Percentiles rank a stretch among this genome's conserved stretches.
phyloP scores from a whole-genome alignment of 2,113 vertebrate species.

The Lampris incognitus region DNA sequence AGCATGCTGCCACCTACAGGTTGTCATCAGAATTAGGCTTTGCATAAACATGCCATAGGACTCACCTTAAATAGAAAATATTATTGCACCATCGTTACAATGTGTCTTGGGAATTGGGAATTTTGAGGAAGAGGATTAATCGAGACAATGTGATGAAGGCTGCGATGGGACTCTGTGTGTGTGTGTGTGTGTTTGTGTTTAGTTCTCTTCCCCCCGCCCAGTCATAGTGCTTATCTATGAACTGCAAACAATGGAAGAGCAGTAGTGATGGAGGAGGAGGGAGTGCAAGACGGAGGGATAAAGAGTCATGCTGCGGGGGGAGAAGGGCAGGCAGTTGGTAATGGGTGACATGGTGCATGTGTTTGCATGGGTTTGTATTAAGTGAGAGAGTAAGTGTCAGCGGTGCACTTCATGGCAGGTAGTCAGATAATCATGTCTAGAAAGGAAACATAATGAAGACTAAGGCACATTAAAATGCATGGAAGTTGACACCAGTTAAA shows the following conservation, averaged over 20 bases:
- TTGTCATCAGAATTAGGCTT: background rate
- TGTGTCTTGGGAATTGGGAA: no score
- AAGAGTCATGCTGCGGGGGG: slow-evolving; percentile 79
- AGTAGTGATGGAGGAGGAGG: slow-evolving; percentile 58
- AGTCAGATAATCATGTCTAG: slow-evolving; percentile 62
- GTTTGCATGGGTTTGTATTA: slow-evolving; percentile 12
- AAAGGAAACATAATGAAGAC: slow-evolving; percentile 54
- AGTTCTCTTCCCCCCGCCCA: slow-evolving; percentile 64
- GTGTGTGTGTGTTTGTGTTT: slow-evolving; percentile 1
- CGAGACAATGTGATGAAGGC: no score
- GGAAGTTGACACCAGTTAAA: slow-evolving; percentile 24
- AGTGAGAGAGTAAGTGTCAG: background rate
- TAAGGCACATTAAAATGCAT: slow-evolving; percentile 22
- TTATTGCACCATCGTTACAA: no score
- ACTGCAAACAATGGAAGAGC: slow-evolving; percentile 61
- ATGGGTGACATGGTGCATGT: slow-evolving; percentile 24
- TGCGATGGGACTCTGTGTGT: background rate
- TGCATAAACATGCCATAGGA: background rate
- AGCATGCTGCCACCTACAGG: slow-evolving; percentile 43
- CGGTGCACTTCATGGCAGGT: background rate
- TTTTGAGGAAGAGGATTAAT: no score
- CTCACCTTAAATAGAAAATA: no score
- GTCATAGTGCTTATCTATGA: slow-evolving; percentile 64
- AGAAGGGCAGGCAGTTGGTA: slow-evolving; percentile 81
- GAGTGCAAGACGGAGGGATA: slow-evolving; percentile 54